Evolutionary conservation across 37 sponge, comb jelly and placozoan genomes (phyloP), one percentile per base, ranked within the genome.

Genomic region (Diacarnus erythraeanus): DNA sequence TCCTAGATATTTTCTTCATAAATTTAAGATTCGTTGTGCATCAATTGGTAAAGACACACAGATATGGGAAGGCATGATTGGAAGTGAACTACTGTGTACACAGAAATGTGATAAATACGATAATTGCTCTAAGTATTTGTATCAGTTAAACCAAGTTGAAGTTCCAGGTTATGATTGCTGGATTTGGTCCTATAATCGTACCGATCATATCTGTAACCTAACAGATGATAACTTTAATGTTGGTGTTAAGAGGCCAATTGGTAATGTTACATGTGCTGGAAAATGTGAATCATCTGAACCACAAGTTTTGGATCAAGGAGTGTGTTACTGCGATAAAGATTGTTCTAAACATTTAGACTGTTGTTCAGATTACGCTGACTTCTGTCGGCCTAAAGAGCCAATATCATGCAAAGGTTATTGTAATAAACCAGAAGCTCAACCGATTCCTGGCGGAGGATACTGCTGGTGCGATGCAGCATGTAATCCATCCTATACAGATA

Each of bases 311-410:
- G 47, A 41, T 17, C 36, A 43, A 43, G 72, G 72, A 23, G 72
- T 72, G 47, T 72, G 72, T 29, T 72, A 42, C 47, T 72, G 72
- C n/a, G 72, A 72, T 72, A 2, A n/a, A 5, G 47, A 72, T 5
- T 42, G 72, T 42, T 2, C 47, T 8, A 72, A 42, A 17, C 72
- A 42, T 22, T 41, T 72, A 5, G 69, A 69, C 38, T 69, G 69
- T 69, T 69, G 69, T 36, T 3, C 36, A 36, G 72, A 72, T 72
- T 72, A 42, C 26, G 72, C 44, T 6, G 26, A 42, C 21, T 23
- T 25, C 26, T 72, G 72, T 42, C 20, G 18, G 2, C 72, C 72
- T 12, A 38, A 40, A 8, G 37, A n/a, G n/a, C 43, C 25, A 3
- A 41, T 43, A 18, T 36, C 72, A 4, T 72, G 72, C 26, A 41